These are phyloP conservation scores for Frankliniella intonsa DNA, from an alignment of 2,888 invertebrate genomes.

Conservation along the genomic window DNA sequence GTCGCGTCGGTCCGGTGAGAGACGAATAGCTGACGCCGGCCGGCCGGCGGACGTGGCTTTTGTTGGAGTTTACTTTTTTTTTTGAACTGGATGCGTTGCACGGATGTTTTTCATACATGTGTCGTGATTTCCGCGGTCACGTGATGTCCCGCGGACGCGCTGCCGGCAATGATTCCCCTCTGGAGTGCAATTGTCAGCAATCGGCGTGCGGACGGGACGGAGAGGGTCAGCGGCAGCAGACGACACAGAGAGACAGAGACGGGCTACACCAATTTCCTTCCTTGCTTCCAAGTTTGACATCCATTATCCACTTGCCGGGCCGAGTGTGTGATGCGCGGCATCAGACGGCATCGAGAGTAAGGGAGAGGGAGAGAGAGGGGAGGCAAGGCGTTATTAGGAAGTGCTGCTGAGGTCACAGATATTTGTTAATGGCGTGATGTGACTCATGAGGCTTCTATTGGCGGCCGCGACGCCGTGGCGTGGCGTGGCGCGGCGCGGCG, in stretches of 20 bases:
- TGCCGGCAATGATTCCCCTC: background rate
- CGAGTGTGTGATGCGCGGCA: background rate
- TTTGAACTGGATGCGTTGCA: no score
- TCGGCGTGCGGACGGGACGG: background rate
- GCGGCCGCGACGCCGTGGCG: background rate
- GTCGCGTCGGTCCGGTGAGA: no score
- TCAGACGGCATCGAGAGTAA: background rate
- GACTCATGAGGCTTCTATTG: slow-evolving; percentile 14
- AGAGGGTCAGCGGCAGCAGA: background rate
- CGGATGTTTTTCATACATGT: no score
- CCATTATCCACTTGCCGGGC: slow-evolving; percentile 16
- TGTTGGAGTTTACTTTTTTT: no score
- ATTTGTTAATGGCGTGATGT: slow-evolving; percentile 26
- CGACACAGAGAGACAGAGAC: background rate
- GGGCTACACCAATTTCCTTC: slow-evolving; percentile 7
- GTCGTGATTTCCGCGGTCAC: no score
- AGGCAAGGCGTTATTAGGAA: background rate
- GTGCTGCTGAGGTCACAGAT: slow-evolving; percentile 12
- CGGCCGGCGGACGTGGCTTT: no score
- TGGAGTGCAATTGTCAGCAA: background rate
- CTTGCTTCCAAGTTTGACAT: slow-evolving; percentile 21
- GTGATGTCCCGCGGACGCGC: no score
- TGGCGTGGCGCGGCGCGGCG: background rate
- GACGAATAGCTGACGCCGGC: no score
- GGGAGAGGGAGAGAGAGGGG: background rate